Base-by-base conservation (phyloP, 2,113 vertebrate species). In the Oreochromis tanganicae region DNA sequence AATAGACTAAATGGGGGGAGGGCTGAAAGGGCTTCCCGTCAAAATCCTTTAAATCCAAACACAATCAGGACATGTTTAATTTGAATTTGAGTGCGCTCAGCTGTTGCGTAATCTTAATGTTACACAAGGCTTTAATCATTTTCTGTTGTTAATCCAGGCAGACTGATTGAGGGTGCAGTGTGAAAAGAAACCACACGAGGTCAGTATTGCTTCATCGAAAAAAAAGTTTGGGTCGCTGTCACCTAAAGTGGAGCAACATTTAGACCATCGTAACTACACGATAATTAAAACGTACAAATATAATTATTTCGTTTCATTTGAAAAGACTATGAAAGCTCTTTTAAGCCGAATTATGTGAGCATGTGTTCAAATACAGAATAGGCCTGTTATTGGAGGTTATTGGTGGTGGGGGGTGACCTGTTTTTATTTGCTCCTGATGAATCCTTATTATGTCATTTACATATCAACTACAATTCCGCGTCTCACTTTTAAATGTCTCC, bases 181-280 rank as follows among this genome's bases (percentile, higher is more conserved):
- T 4, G 12, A 78, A 8, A 43, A 4, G 1, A 3, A 16, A 78
- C 91, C 93, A 91, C 2, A 68, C 0, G 91, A 89, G 88, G 93
- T 80, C 91, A 91, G 87, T 93, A 78, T 92, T 84, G 84, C 19
- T 50, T 48, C 32, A 83, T 3, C 36, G 48, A 24, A 82, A 19
- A 36, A 32, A 7, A 66, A 32, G n/a, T 82, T 84, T 63, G 24
- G 7, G 3, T 21, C 27, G 19, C 16, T 11, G 9, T 29, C 6
- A 11, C 38, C 24, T 19, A 27, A 27, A 73, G 41, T 75, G 9
- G 61, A 27, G 24, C 34, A 9, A 32, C 46, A 0, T 63, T 55
- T 32, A 48, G 3, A 61, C 12, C 16, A 0, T 38, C 27, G 7
- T 19, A 14, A 29, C n/a, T 17, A 9, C 10, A 29, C 55, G 24